Evolutionary conservation across 1,140 invertebrate genomes (phyloP).

Genomic region (Monomorium pharaonis): DNA sequence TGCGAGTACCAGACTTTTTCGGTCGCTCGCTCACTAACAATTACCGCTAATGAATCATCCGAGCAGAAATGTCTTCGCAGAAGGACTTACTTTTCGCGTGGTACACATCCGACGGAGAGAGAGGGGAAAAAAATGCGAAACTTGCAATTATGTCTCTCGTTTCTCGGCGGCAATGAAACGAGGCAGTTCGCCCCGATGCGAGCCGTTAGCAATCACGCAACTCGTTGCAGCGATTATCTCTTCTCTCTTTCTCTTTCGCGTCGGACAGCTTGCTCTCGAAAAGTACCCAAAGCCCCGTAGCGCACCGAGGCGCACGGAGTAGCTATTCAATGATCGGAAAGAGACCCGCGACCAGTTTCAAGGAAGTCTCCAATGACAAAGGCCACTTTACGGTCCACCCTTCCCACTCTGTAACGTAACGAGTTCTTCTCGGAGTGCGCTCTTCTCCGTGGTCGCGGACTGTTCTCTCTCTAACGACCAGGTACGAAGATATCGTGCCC

Average conservation of each 20-base stretch:
- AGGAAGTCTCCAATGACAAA: constrained; percentile 75
- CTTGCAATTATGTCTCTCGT: constrained; percentile 54
- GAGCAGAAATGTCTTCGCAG: constrained; percentile 17
- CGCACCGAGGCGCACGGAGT: constrained; percentile 45
- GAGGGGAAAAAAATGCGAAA: no score
- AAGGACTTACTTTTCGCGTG: constrained; percentile 23
- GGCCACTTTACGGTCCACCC: constrained; percentile 71
- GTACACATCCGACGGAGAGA: constrained; percentile 19
- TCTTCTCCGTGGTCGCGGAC: constrained; percentile 66
- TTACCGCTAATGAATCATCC: constrained; percentile 24
- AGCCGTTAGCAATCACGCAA: constrained; percentile 57
- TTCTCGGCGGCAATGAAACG: constrained; percentile 56
- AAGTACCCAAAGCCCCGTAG: background rate
- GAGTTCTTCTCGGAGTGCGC: constrained; percentile 67
- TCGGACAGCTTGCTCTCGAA: constrained; percentile 37
- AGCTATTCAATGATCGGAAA: constrained; percentile 58
- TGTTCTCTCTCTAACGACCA: constrained; percentile 64
- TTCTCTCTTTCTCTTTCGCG: no score
- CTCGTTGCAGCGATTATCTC: constrained; percentile 61
- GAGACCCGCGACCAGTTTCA: constrained; percentile 66
- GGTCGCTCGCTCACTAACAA: background rate
- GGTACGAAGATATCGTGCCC: constrained; percentile 71
- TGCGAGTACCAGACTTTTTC: background rate
- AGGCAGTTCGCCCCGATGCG: constrained; percentile 25
- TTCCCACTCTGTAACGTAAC: constrained; percentile 65